A percentile compares a stretch with the other conserved stretches of the same genome.
Evolutionary conservation across 2,113 vertebrate species (phyloP).

Genomic region (Nothocercus nigrocapillus): DNA sequence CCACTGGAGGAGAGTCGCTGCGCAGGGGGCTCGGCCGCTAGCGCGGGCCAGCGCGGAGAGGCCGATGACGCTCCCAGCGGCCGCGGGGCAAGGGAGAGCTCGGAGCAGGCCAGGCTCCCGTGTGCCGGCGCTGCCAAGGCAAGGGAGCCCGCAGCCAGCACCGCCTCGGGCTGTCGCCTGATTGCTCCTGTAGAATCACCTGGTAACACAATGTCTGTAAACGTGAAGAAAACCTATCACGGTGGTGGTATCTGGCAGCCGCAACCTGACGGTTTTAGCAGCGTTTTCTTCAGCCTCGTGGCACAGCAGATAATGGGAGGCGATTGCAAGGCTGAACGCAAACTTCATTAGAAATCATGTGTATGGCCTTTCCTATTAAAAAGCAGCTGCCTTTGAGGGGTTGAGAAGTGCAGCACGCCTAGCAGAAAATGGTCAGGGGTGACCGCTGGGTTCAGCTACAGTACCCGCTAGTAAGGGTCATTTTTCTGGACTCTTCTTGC

Average conservation of each 20-base stretch:
- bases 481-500: background rate
- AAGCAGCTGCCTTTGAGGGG: background rate
- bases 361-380: background rate
- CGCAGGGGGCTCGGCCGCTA: background rate
- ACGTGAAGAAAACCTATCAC: background rate
- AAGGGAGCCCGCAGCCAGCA: background rate
- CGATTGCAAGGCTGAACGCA: background rate
- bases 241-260: no score
- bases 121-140: background rate
- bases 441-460: background rate
- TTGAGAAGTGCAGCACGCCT: background rate
- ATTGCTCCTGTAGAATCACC: background rate
- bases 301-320: background rate
- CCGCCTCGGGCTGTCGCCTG: background rate
- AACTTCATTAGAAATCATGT: background rate
- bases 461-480: background rate
- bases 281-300: background rate
- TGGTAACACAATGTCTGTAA: background rate
- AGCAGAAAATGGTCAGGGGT: background rate
- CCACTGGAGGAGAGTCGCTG: background rate
- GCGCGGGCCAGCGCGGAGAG: background rate
- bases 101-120: slow-evolving; percentile 40
- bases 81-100: slow-evolving; percentile 25
- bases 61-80: slow-evolving; percentile 30
- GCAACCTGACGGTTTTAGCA: background rate